Evolutionary conservation across 2,113 vertebrate genomes (phyloP), one percentile per base, ranked within the genome.

Genomic region (Dunckerocampus dactyliophorus): DNA sequence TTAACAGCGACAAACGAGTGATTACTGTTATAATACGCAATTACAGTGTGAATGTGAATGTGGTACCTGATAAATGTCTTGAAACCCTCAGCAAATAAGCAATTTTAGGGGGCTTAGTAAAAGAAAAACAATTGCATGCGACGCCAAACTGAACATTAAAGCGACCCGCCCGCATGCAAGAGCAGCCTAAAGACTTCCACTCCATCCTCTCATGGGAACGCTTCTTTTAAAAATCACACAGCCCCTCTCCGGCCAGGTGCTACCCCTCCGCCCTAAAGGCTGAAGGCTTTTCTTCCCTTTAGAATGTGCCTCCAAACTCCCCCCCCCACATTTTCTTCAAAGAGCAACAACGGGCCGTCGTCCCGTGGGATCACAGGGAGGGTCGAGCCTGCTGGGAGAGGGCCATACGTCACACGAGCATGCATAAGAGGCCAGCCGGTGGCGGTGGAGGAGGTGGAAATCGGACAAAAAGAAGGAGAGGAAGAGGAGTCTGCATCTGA

Each of bases 241-340:
- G 82, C 79, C 82, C 66, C 78, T 79, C 83, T 83, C 74, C 71
- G 77, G 80, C 85, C 88, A 90, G 88, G 88, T 91, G 88, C 83
- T 74, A 67, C 73, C 71, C 84, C 79, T 86, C 83, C 80, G 86
- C 82, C 85, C 84, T 66, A 74, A 86, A 85, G 77, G 81, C 86
- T 56, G 13, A 76, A 65, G 62, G 82, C 77, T 89, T 89, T 85
- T 88, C 82, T 86, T 86, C 82, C 82, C 86, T 86, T 84, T 84
- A 79, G 79, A 90, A 79, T 63, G 85, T 77, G 87, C 84, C 84
- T 87, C 83, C 79, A 85, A 90, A 88, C 79, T 84, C 87, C 84
- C 83, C 82, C 87, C 86, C 83, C 87, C 84, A 69, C 80, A 82
- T 86, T 83, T 87, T 86, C 83, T 88, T 89, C 88, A 89, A 89